Conservation (phyloP, 2,888 invertebrate species). For the Troilus luridus region DNA sequence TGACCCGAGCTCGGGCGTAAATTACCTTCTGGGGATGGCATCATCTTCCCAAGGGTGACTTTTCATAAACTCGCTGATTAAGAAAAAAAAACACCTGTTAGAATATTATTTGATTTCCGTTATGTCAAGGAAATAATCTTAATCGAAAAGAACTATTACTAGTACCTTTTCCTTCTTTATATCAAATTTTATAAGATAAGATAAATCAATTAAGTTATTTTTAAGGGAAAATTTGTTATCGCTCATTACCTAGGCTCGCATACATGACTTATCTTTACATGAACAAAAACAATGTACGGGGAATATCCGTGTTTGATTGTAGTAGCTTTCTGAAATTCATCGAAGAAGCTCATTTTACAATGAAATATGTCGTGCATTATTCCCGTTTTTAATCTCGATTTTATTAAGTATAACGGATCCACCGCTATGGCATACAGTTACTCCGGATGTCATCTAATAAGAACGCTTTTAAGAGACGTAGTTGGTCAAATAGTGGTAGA, state of each 20-base stretch:
- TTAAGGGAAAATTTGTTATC: not conserved
- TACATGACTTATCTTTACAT: constrained; percentile 25
- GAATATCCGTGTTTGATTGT: not conserved
- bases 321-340: not conserved
- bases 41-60: not conserved
- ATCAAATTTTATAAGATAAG: not conserved
- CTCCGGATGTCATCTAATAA: not conserved
- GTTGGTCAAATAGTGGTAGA: constrained; percentile 10
- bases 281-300: not conserved
- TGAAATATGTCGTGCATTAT: not conserved
- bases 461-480: not conserved
- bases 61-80: not conserved
- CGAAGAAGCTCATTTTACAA: not conserved
- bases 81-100: not conserved
- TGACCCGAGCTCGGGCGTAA: constrained; percentile 26
- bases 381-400: not conserved
- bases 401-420: constrained; percentile 36
- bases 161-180: not conserved
- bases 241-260: not conserved
- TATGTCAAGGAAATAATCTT: not conserved
- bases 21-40: constrained; percentile 9
- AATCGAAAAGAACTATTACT: not conserved
- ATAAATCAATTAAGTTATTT: not conserved
- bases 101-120: not conserved
- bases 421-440: constrained; percentile 12